phyloP scores from a whole-genome alignment of 2,888 invertebrate species.

The Thereva unica region DNA sequence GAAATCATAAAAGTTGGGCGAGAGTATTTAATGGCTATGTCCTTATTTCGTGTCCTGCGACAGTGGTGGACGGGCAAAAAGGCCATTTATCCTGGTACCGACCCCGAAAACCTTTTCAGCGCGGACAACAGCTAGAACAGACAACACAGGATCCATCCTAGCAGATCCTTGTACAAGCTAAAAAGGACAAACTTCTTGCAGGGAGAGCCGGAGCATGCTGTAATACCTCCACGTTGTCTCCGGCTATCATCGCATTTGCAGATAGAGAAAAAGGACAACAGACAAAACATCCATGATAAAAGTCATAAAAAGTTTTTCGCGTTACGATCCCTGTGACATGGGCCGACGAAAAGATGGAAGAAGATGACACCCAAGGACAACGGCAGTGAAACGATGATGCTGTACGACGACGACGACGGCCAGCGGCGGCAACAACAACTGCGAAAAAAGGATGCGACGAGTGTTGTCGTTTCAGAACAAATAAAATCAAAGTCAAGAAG shows the following conservation, averaged over 20 bases:
- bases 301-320: slow-evolving; percentile 41
- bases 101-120: slow-evolving; percentile 3
- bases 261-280: slow-evolving; percentile 28
- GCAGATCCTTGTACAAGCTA: neutral
- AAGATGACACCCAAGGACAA: slow-evolving; percentile 27
- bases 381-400: neutral
- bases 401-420: neutral
- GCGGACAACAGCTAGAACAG: slow-evolving; percentile 5
- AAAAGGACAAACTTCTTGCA: slow-evolving; percentile 8
- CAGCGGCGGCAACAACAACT: neutral
- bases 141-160: neutral
- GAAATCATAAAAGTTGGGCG: slow-evolving; percentile 34
- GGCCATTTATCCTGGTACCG: slow-evolving; percentile 24
- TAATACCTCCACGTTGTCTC: slow-evolving; percentile 2
- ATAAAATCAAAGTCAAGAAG: slow-evolving; percentile 35
- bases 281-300: slow-evolving; percentile 32
- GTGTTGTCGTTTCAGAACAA: slow-evolving; percentile 22
- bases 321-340: slow-evolving; percentile 32
- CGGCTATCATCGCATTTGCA: slow-evolving; percentile 13
- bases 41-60: slow-evolving; percentile 14
- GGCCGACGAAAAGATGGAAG: slow-evolving; percentile 11
- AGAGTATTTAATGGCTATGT: slow-evolving; percentile 18
- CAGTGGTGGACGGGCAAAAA: slow-evolving; percentile 9
- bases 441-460: neutral
- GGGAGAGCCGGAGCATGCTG: slow-evolving; percentile 4